Base-by-base conservation (phyloP, 2,113 vertebrate genomes). In the Archilochus colubris region DNA sequence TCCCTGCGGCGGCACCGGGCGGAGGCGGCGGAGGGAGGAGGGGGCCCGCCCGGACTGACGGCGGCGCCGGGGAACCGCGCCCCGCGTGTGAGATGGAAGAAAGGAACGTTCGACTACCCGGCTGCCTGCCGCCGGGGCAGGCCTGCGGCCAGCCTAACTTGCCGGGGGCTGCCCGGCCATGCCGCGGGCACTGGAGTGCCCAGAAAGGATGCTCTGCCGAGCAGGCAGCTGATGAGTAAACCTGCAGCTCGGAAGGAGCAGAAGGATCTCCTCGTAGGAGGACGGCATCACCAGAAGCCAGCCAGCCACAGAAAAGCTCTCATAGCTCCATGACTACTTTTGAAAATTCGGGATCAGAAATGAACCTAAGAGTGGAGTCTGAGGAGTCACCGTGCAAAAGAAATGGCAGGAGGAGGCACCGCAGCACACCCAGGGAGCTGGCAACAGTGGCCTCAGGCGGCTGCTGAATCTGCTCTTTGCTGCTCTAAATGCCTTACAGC, bases 221-320 rank as follows among this genome's bases (percentile, higher is more conserved):
- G 7, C 0, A 7, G 9, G 6, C 1, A 1, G 10, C 5, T 5
- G 28, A 0, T 11, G 27, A 7, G 28, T 9, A 8, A 4, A 5
- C 9, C 13, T 28, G 54, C 23, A 0, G 51, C 10, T 20, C 4
- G 1, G 24, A 13, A 6, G 31, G 2, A 3, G 24, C 5, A 13
- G 48, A 4, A 4, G 30, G 13, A 5, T 1, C 16, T 20, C 5
- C 0, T 40, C 10, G 7, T 36, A 2, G 82, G 23, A 33, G 16
- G 36, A 17, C 24, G 20, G 1, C 33, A 0, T 4, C 25, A 14
- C 10, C 12, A 2, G 10, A 50, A 40, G 10, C 24, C 2, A 0
- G 2, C 8, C 4, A 22, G 36, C 8, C 33, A 16, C 12, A 5
- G 31, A 36, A 17, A 46, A 28, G 33, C 33, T 33, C 33, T 33